Base-by-base conservation (phyloP, 2,113 vertebrate species). In the Sapajus apella region DNA sequence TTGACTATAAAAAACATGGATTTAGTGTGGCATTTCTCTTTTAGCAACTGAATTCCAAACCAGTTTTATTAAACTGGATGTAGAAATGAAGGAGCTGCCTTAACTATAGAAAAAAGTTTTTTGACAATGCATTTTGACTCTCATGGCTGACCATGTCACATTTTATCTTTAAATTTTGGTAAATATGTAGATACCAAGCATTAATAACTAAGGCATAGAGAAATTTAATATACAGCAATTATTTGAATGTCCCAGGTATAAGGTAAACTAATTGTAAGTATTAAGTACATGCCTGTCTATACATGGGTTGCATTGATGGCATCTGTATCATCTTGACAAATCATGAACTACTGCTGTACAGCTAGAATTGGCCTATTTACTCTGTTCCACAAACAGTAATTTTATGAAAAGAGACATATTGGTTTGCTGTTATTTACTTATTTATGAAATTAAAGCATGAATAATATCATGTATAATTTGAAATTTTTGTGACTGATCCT, bases 41-140 rank as follows among this genome's bases (percentile, higher is more conserved):
- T 98, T 85, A 98, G 96, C 86, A 97, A 92, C 90, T 79, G 97
- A 98, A 97, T 97, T 89, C 37, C 81, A 1, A 85, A 93, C 81
- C 94, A 89, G 81, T 96, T 97, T 94, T 95, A 98, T 96, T 96
- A 96, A 95, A 95, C 66, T 98, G 97, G 97, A 97, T 98, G 97
- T 93, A 77, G 95, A 97, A 93, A 97, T 95, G 75, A 98, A 97
- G 91, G 85, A 98, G 92, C 97, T 98, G 98, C 98, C 98, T 98
- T 98, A 98, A 98, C 98, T 99, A 98, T 98, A 98, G 98, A 94
- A 23, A 93, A 97, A 75, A 52, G 50, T 94, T 96, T 96, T 97
- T 97, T 94, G 89, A 90, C 35, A 87, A 75, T 97, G 96, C 73
- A 75, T 92, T 95, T 93, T 96, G 20, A 95, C 76, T 91, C 18